A percentile compares a stretch with the other conserved stretches of the same genome.
Conservation (phyloP, 2,113 vertebrate species). For the Tringa solitaria region DNA sequence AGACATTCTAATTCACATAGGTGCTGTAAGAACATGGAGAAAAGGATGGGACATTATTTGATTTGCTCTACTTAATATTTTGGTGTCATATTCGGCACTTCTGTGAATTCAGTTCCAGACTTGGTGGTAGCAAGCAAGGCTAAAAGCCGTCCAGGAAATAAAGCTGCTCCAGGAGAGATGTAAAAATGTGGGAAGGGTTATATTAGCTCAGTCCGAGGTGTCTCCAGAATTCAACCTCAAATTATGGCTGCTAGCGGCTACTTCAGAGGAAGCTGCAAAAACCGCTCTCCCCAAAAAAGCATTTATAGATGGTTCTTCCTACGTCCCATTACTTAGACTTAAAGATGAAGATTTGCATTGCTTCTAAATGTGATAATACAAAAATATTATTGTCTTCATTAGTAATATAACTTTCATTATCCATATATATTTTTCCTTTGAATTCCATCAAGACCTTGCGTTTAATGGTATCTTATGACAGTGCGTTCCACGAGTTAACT, state of each 20-base stretch:
- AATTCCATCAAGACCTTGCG: neutral
- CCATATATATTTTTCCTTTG: neutral
- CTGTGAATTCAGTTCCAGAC: neutral
- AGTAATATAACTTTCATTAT: neutral
- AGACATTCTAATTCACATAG: neutral
- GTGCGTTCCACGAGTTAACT: neutral
- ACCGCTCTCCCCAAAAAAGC: neutral
- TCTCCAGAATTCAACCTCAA: neutral
- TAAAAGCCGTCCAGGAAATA: neutral
- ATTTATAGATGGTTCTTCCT: neutral
- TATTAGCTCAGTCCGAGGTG: neutral
- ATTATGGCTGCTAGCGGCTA: neutral
- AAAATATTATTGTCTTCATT: neutral
- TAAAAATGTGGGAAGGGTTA: neutral
- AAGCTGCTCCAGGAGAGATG: neutral
- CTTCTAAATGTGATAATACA: neutral
- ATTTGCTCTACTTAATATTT: neutral
- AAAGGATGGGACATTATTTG: neutral
- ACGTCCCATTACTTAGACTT: neutral
- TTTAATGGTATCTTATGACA: neutral
- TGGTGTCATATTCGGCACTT: neutral
- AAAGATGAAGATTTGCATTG: neutral
- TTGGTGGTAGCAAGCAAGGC: neutral
- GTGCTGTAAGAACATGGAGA: neutral
- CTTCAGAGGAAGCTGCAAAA: neutral